Evolutionary conservation across 2,113 vertebrate species (phyloP).

Genomic region (Natator depressus): DNA sequence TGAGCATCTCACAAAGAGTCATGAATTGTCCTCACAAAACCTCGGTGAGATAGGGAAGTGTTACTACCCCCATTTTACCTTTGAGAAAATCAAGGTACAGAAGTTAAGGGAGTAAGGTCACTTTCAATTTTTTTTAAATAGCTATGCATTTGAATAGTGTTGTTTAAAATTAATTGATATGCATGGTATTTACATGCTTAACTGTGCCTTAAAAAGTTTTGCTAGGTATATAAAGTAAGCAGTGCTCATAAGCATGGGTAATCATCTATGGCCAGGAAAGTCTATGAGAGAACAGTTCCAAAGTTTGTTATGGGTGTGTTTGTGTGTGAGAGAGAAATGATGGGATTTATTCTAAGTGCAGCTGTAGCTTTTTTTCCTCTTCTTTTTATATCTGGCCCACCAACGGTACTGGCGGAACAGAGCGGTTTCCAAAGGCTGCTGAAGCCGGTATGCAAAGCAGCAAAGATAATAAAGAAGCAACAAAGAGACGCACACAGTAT

Average conservation of each 20-base stretch:
- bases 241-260: background rate
- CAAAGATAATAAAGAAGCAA: slow-evolving; percentile 31
- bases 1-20: slow-evolving; percentile 46
- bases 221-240: background rate
- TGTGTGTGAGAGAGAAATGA: background rate
- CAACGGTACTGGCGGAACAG: background rate
- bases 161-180: slow-evolving; percentile 54
- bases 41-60: slow-evolving; percentile 39
- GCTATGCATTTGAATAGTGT: slow-evolving; percentile 9
- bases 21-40: slow-evolving; percentile 61
- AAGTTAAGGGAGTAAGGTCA: background rate
- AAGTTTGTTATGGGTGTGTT: background rate
- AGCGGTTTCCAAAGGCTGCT: background rate
- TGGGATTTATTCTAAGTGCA: background rate
- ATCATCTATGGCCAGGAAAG: background rate
- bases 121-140: slow-evolving; percentile 2
- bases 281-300: background rate
- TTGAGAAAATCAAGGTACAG: slow-evolving; percentile 25
- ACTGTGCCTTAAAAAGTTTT: slow-evolving; percentile 17
- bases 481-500: slow-evolving; percentile 48
- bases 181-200: background rate
- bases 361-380: background rate
- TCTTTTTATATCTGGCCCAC: background rate
- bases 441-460: background rate
- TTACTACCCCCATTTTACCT: slow-evolving; percentile 56